Evolutionary conservation across 2,113 vertebrate genomes (phyloP).

Genomic region (Callocephalon fimbriatum): DNA sequence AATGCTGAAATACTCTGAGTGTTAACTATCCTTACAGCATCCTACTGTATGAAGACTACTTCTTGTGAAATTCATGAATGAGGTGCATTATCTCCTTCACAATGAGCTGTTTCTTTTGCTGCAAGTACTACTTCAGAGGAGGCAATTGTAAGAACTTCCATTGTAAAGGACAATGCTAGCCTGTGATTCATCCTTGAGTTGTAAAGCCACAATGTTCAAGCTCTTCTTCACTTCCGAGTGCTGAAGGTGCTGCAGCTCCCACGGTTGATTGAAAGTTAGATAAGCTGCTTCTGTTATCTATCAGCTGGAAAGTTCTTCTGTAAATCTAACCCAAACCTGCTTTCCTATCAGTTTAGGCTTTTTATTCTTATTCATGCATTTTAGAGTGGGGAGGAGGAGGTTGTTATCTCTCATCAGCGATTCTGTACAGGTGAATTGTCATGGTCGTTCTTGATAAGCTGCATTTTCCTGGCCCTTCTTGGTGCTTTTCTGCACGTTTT

Average conservation of each 20-base stretch:
- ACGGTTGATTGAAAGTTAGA: neutral
- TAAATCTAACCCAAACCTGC: neutral
- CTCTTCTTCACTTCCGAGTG: neutral
- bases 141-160: neutral
- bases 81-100: neutral
- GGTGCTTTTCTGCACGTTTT: neutral
- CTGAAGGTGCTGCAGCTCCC: neutral
- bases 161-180: neutral
- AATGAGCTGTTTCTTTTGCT: neutral
- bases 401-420: neutral
- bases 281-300: neutral
- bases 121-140: neutral
- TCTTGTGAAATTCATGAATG: neutral
- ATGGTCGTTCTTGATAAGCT: rapidly evolving
- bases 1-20: neutral
- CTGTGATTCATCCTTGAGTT: neutral
- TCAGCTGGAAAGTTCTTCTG: neutral
- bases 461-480: neutral
- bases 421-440: neutral
- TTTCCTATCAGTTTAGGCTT: neutral
- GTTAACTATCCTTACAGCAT: neutral
- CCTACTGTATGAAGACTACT: neutral
- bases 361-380: neutral
- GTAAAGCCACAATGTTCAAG: neutral
- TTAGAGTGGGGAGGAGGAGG: neutral